Evolutionary conservation across 2,797 vertebrate species (phyloP), one percentile per base, ranked within the genome.

Genomic region (Eidolon dupreanum): DNA sequence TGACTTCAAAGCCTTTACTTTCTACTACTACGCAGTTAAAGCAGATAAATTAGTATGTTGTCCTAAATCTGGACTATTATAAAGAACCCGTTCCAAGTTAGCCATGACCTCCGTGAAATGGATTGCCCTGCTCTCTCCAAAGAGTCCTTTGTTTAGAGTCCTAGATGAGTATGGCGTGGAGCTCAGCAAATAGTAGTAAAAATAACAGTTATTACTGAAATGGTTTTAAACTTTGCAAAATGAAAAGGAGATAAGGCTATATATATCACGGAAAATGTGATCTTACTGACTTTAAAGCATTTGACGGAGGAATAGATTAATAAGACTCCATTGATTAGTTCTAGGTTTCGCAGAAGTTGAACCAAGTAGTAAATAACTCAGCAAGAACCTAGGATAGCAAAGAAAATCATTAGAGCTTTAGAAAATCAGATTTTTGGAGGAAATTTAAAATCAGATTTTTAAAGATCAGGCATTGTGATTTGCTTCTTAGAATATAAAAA

Each of bases 271-370:
- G 4, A 93, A 85, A 78, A 63, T 57, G 8, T 61, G 49, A 83
- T 73, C 33, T 87, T 94, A 38, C 13, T 91, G 73, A 61, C 77
- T 92, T 82, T 43, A 89, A 93, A 73, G 6, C 22, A 63, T 77
- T 84, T 82, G 55, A 68, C 5, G 12, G 31, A 88, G 12, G 16
- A 1, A 61, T 83, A 78, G 28, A 57, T 68, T 71, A 87, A 41
- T 83, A 74, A 84, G 46, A 88, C 61, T 46, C 49, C 20, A 51
- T 71, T 73, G 46, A 46, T 93, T 31, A 85, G 38, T 49, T 77
- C 22, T 84, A 31, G 86, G 36, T 92, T 92, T 78, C 46, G 70
- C 5, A 79, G 51, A 61, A 83, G 51, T 87, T 92, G 66, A 90
- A 94, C 41, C 22, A 96, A 94, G 19, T 41, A 31, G 12, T 68